Evolutionary conservation across 2,888 invertebrate species (phyloP).

Genomic region (Sphaerophoria taeniata): DNA sequence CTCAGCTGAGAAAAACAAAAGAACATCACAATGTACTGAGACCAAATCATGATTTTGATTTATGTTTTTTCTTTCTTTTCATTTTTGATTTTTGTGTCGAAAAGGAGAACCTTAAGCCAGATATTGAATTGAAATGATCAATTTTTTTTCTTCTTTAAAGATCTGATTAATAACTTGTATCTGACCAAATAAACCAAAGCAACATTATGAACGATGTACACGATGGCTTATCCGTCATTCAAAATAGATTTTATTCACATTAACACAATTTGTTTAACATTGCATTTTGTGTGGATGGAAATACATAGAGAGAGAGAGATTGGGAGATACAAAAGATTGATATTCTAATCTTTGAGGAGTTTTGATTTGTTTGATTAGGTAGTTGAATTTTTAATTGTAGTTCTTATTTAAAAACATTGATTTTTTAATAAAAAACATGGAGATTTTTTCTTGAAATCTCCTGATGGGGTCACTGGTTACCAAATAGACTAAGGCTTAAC

Average conservation of each 20-base stretch:
- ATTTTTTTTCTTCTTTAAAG: neutral
- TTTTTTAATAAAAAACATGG: too few relatives aligned
- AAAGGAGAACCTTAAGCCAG: neutral
- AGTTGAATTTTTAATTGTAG: too few relatives aligned
- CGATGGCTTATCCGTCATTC: neutral
- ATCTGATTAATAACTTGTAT: slow-evolving; percentile 23
- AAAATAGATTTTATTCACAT: slow-evolving; percentile 19
- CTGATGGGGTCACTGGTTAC: too few relatives aligned
- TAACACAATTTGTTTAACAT: slow-evolving; percentile 17
- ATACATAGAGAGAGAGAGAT: neutral
- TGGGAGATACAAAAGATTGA: neutral
- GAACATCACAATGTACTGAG: too few relatives aligned
- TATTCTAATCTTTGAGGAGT: too few relatives aligned
- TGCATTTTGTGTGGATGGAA: neutral
- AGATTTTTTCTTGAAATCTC: too few relatives aligned
- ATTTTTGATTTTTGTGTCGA: neutral
- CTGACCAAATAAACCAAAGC: neutral
- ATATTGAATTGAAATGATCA: slow-evolving; percentile 15
- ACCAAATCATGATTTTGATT: slow-evolving; percentile 4
- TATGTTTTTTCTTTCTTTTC: slow-evolving; percentile 4
- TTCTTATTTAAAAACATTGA: too few relatives aligned
- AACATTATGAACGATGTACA: neutral
- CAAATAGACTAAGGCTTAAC: too few relatives aligned
- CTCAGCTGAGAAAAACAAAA: too few relatives aligned
- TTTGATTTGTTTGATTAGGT: too few relatives aligned